Evolutionary conservation across 30 jellyfish, hydroid and myxozoan species (phyloP).

Genomic region (Aurelia coerulea): DNA sequence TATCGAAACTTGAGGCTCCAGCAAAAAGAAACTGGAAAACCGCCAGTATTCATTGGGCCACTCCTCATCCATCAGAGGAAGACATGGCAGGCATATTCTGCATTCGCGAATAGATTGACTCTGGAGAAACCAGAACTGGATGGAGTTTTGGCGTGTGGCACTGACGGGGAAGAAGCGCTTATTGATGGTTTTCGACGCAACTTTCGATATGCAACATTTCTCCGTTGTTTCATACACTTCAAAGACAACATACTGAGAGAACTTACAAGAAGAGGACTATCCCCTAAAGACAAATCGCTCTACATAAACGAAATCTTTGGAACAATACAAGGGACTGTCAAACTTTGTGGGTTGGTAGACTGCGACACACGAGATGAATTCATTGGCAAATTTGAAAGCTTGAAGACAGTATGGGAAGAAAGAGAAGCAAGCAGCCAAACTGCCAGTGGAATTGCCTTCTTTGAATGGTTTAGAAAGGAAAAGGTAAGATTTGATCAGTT

Average conservation of each 20-base stretch:
- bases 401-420: slow-evolving; percentile 17
- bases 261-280: not conserved
- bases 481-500: not conserved
- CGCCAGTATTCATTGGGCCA: slow-evolving; percentile 31
- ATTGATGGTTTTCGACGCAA: not conserved
- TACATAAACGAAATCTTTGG: slow-evolving; percentile 26
- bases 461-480: slow-evolving; percentile 7
- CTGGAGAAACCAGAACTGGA: slow-evolving; percentile 10
- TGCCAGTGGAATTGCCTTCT: not conserved
- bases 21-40: slow-evolving; percentile 2
- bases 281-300: not conserved
- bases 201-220: slow-evolving; percentile 11
- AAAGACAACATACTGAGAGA: slow-evolving; percentile 10
- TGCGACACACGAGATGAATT: slow-evolving; percentile 9
- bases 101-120: not conserved
- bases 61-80: slow-evolving; percentile 5
- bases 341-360: slow-evolving; percentile 22
- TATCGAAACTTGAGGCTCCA: slow-evolving; percentile 6
- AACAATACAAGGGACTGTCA: not conserved
- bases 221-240: slow-evolving; percentile 13
- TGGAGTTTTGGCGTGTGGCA: slow-evolving; percentile 17
- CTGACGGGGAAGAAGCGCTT: slow-evolving; percentile 22
- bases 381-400: not conserved
- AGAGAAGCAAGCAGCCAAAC: not conserved
- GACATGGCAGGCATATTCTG: slow-evolving; percentile 4